Evolutionary conservation across 2,113 vertebrate genomes (phyloP).

Genomic region (Catharus fuscescens): DNA sequence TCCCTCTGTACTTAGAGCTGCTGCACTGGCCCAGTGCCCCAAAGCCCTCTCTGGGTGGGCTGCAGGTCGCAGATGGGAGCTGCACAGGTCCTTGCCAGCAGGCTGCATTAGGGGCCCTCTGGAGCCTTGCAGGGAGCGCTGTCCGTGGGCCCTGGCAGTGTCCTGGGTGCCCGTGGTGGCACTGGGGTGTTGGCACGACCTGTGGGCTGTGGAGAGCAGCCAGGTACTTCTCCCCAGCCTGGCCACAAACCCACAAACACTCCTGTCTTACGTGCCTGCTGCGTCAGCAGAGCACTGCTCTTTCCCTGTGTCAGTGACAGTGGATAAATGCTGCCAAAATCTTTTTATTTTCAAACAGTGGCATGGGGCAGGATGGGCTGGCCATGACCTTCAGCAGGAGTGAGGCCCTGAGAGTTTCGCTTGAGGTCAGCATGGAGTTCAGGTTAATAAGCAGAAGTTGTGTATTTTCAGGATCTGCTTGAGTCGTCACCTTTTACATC

Average conservation of each 20-base stretch:
- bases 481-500: neutral
- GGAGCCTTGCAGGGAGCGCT: neutral
- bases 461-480: neutral
- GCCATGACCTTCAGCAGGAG: neutral
- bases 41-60: neutral
- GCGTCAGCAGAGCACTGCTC: accelerated
- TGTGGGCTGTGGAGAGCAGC: accelerated
- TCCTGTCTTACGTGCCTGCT: neutral
- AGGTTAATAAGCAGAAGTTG: neutral
- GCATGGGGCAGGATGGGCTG: neutral
- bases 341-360: neutral
- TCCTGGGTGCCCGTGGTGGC: neutral
- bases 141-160: accelerated
- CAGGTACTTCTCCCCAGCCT: neutral
- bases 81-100: neutral
- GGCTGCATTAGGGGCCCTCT: neutral
- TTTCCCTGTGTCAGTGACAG: neutral
- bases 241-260: neutral
- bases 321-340: neutral
- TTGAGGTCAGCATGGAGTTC: neutral
- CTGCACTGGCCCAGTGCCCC: constrained; percentile 12
- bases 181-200: neutral
- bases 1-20: neutral
- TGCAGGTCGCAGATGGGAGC: constrained; percentile 6
- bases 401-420: neutral